Evolutionary conservation across 2,113 vertebrate genomes (phyloP).

Genomic region (Nyctereutes procyonoides): DNA sequence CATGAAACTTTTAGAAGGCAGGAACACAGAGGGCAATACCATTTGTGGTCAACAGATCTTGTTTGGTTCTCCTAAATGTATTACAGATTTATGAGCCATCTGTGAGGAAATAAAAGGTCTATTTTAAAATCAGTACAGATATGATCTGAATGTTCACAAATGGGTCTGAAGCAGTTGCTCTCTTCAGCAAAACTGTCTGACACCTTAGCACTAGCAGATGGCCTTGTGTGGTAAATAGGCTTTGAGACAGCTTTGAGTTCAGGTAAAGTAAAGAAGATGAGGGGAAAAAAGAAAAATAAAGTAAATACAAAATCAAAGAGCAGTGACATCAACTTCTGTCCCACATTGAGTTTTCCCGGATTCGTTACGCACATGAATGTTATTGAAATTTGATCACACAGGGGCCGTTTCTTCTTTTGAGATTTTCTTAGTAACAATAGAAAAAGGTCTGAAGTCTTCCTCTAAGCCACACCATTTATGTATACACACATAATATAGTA

Average conservation of each 20-base stretch:
- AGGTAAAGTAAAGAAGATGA: not conserved
- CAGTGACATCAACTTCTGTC: not conserved
- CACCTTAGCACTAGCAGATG: not conserved
- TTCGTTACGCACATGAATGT: not conserved
- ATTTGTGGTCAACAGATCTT: conserved; percentile 42
- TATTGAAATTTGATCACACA: not conserved
- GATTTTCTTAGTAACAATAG: not conserved
- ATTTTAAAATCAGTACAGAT: conserved; percentile 41
- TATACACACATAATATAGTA: not conserved
- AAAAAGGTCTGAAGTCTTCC: not conserved
- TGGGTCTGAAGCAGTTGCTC: not conserved
- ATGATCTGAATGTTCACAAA: conserved; percentile 6
- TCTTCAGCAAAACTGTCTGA: conserved; percentile 15
- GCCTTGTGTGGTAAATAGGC: not conserved
- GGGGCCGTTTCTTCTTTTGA: not conserved
- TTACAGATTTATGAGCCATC: conserved; percentile 56
- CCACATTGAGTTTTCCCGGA: not conserved
- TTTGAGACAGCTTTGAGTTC: not conserved
- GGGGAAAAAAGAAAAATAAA: not conserved
- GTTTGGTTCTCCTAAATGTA: conserved; percentile 38
- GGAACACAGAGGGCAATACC: not conserved
- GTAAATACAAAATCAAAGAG: not conserved
- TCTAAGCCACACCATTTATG: not conserved
- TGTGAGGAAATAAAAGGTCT: conserved; percentile 52
- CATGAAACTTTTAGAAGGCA: conserved; percentile 1